Base-by-base conservation (phyloP, 2,797 vertebrate genomes). In the Enteromius paludinosus region DNA sequence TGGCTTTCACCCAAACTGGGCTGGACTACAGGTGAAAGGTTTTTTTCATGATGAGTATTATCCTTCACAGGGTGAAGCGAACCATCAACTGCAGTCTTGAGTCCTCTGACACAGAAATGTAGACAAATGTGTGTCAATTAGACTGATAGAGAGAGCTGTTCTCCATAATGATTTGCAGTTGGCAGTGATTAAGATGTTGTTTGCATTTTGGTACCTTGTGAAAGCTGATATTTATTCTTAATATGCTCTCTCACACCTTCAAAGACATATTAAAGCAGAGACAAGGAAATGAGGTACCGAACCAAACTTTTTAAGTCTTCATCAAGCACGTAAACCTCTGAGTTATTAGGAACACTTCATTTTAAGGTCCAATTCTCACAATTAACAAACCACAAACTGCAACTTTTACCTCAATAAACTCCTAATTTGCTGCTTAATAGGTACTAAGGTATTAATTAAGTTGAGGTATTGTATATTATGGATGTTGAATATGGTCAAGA, bases 21-120 rank as follows among this genome's bases (percentile, higher is more conserved):
- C 72, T 64, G 18, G 28, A 85, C 82, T 43, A 62, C 71, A 87
- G 87, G 87, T 87, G 87, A 86, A 89, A 75, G 38, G n/a, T 87
- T 64, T 84, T 84, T 81, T 84, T 84, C 83, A 28, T 82, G 54
- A 72, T 78, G 33, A 74, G 68, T 52, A 69, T 78, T 84, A 84
- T 77, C 77, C 72, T 69, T 84, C 78, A 73, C 45, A 28, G 78
- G 54, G 69, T 30, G 38, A 79, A 33, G 17, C 68, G 30, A 64
- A 66, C 61, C 61, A 84, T 28, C 61, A 65, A 61, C 43, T 17
- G 38, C 49, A 49, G 65, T 65, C 43, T 35, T 9, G 41, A 66
- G 33, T 25, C 52, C 5, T 28, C 18, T 41, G 54, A 28, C 61
- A 35, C 28, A 70, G 23, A 47, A 23, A 74, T 56, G 49, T 38